A percentile compares a stretch with the other conserved stretches of the same genome.
These are phyloP conservation scores for Synchiropus splendidus DNA, from an alignment of 2,113 vertebrate species.

Conservation along the genomic window DNA sequence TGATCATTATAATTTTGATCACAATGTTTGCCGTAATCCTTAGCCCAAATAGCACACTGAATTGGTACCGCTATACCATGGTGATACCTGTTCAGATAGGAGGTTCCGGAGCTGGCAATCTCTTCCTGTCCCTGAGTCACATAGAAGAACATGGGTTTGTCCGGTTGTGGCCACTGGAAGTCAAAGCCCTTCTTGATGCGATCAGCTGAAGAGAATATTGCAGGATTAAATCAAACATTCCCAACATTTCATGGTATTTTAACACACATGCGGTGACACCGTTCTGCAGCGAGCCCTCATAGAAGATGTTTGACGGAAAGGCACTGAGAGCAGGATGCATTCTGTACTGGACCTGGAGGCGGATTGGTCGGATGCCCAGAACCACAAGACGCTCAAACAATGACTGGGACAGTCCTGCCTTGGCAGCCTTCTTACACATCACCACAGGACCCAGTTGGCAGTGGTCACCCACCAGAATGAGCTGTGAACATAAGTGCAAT, in stretches of 20 bases:
- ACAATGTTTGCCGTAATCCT: no score
- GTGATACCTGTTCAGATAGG: slow-evolving; percentile 97
- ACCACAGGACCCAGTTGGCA: slow-evolving; percentile 96
- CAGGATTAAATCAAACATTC: no score
- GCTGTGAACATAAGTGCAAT: slow-evolving; percentile 50
- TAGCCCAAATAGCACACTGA: no score
- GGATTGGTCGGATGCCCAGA: slow-evolving; percentile 94
- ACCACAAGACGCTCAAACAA: slow-evolving; percentile 92
- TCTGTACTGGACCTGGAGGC: slow-evolving; percentile 95
- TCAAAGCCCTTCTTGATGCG: slow-evolving; percentile 98
- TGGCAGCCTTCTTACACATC: slow-evolving; percentile 98
- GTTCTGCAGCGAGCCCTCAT: slow-evolving; percentile 94
- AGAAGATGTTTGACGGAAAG: slow-evolving; percentile 98
- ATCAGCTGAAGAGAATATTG: slow-evolving; percentile 65
- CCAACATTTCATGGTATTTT: neutral
- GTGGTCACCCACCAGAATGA: slow-evolving; percentile 96
- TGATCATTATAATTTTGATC: no score
- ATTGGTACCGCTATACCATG: no score
- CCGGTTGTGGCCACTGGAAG: slow-evolving; percentile 98
- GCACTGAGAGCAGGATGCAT: slow-evolving; percentile 97
- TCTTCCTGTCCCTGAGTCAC: slow-evolving; percentile 98
- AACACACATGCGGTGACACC: slow-evolving; percentile 87
- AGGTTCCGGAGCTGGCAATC: slow-evolving; percentile 96
- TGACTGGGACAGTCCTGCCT: slow-evolving; percentile 91
- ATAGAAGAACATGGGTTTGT: slow-evolving; percentile 99